Conservation (phyloP, 1,140 invertebrate species). For the Cydia fagiglandana region DNA sequence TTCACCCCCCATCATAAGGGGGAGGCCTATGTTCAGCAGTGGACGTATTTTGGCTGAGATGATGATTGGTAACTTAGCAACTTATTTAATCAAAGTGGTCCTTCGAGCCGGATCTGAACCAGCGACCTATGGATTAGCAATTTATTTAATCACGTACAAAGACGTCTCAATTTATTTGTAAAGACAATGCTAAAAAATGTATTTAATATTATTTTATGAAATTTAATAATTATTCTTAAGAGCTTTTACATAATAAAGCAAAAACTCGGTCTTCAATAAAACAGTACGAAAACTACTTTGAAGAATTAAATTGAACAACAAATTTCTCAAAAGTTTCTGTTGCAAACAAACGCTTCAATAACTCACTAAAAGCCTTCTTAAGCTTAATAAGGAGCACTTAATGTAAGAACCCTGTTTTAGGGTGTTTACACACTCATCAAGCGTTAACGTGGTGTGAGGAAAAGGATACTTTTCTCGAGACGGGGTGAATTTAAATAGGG, state of each 20-base stretch:
- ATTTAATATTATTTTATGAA: too few species aligned
- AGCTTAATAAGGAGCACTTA: conserved; percentile 26
- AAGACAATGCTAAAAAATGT: not conserved
- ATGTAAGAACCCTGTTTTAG: conserved; percentile 12
- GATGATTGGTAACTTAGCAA: too few species aligned
- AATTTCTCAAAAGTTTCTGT: conserved; percentile 23
- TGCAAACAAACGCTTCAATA: conserved; percentile 23
- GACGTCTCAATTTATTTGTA: not conserved
- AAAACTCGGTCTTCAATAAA: not conserved
- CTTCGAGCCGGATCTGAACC: too few species aligned
- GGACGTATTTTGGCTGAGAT: too few species aligned
- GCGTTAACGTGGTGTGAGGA: not conserved
- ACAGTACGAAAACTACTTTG: not conserved
- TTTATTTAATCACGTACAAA: too few species aligned
- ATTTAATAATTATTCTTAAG: not conserved
- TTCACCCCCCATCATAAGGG: too few species aligned
- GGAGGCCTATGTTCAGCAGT: too few species aligned
- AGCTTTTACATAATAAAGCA: not conserved
- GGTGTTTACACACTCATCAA: not conserved
- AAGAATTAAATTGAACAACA: conserved; percentile 11
- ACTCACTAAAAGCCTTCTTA: conserved; percentile 18
- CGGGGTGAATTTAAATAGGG: not conserved
- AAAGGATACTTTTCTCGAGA: not conserved
- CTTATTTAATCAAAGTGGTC: too few species aligned
- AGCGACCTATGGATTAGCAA: too few species aligned